Base-by-base conservation (phyloP, 2,113 vertebrate species). In the Myotis yumanensis region DNA sequence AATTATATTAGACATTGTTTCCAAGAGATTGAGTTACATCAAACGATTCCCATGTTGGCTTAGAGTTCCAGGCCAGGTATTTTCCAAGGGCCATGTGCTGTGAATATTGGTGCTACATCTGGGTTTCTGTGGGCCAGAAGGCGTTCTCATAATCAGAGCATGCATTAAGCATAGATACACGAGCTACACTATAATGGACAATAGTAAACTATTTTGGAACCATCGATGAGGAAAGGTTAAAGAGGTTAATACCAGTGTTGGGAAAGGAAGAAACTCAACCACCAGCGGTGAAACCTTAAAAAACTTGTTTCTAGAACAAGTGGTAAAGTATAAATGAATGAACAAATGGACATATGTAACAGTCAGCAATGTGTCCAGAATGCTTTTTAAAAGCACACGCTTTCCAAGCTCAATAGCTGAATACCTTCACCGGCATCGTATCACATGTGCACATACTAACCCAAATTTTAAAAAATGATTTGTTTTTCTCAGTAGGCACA, bases 21-120 rank as follows among this genome's bases (percentile, higher is more conserved):
- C 94, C 66, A 88, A 95, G 93, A 96, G 77, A 92, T 90, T 86
- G 35, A 77, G 89, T 97, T 92, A 92, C 90, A 89, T 94, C 93
- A 90, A 62, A 95, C 95, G 83, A 97, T 96, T 95, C 94, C 86
- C 89, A 86, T 8, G 5, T 88, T 96, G 75, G 43, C 51, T 83
- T 86, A 62, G 8, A 76, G 90, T 69, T 95, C 87, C 85, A 95
- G 43, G 48, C 76, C 62, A 95, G 68, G 82, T 87, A 83, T 90
- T 93, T 95, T 93, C 35, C 23, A 57, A 80, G 46, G 40, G 14
- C 57, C 51, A 37, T 51, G 35, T 90, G 71, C 68, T 88, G 43
- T 48, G 73, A 96, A 86, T 81, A 92, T 64, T 86, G 81, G 85
- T 92, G 68, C 59, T 22, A 68, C 18, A 52, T 76, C 28, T 93